Conservation (phyloP, 1,140 invertebrate species). For the Heliconius hewitsoni region DNA sequence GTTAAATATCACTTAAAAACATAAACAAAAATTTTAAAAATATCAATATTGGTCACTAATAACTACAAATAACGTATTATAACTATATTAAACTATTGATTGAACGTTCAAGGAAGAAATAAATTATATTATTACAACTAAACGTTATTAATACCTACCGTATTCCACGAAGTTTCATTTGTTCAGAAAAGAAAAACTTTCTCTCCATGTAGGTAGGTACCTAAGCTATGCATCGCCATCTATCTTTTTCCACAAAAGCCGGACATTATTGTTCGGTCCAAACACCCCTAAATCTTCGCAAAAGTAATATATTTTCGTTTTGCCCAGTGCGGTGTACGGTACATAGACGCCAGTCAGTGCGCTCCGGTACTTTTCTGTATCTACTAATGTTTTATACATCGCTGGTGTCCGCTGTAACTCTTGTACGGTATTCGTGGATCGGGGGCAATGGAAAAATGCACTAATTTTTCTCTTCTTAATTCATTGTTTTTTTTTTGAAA, state of each 20-base stretch:
- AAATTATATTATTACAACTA: conserved; percentile 33
- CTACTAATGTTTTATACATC: conserved; percentile 78
- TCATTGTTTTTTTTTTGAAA: conserved; percentile 54
- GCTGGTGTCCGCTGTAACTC: conserved; percentile 50
- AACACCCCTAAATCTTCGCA: conserved; percentile 82
- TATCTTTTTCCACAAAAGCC: conserved; percentile 82
- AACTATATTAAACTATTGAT: background rate
- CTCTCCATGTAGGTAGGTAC: conserved; percentile 54
- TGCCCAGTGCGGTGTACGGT: conserved; percentile 75
- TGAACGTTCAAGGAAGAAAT: background rate
- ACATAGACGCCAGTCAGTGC: conserved; percentile 71
- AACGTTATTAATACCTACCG: conserved; percentile 72
- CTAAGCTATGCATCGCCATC: conserved; percentile 78
- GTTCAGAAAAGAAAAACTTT: conserved; percentile 75
- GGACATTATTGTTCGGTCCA: conserved; percentile 83
- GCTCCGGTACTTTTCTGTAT: conserved; percentile 71
- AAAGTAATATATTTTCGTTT: conserved; percentile 82
- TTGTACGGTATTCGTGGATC: conserved; percentile 41
- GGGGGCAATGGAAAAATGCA: conserved; percentile 57
- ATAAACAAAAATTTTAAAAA: background rate
- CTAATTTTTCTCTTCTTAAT: conserved; percentile 59
- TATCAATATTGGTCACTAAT: background rate
- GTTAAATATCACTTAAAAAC: background rate
- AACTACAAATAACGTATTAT: too few species aligned
- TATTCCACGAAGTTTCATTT: conserved; percentile 68